A percentile compares a stretch with the other conserved stretches of the same genome.
Conservation (phyloP, 1,140 invertebrate genomes). For the Drosophila mojavensis region DNA sequence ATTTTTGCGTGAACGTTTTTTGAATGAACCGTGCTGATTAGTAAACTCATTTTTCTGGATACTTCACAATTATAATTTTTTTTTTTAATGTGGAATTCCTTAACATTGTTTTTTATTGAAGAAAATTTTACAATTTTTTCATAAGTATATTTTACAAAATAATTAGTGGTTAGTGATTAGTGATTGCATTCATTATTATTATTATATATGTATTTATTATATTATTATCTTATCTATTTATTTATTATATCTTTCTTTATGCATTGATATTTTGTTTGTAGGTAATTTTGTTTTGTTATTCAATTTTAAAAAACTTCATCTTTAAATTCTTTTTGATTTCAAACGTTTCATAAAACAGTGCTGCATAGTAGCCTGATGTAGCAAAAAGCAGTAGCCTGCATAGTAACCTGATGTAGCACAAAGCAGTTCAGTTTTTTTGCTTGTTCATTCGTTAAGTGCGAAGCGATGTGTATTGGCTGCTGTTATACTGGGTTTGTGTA, state of each 20-base stretch:
- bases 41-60: constrained; percentile 10
- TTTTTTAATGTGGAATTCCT: not conserved
- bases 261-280: too few relatives aligned
- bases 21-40: constrained; percentile 40
- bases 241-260: too few relatives aligned
- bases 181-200: too few relatives aligned
- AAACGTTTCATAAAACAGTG: constrained; percentile 4
- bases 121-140: too few relatives aligned
- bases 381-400: too few relatives aligned
- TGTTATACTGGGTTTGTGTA: not conserved
- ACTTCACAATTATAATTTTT: not conserved
- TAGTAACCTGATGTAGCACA: too few relatives aligned
- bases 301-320: not conserved
- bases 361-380: not conserved
- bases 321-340: not conserved
- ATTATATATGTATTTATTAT: too few relatives aligned
- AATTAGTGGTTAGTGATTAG: too few relatives aligned
- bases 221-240: too few relatives aligned
- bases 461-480: not conserved
- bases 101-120: not conserved
- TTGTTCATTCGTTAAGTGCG: not conserved
- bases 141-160: too few relatives aligned
- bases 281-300: not conserved
- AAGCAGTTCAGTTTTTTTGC: not conserved
- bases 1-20: constrained; percentile 32